Conservation (phyloP, 2,113 vertebrate genomes). For the Aspidoscelis tigris region DNA sequence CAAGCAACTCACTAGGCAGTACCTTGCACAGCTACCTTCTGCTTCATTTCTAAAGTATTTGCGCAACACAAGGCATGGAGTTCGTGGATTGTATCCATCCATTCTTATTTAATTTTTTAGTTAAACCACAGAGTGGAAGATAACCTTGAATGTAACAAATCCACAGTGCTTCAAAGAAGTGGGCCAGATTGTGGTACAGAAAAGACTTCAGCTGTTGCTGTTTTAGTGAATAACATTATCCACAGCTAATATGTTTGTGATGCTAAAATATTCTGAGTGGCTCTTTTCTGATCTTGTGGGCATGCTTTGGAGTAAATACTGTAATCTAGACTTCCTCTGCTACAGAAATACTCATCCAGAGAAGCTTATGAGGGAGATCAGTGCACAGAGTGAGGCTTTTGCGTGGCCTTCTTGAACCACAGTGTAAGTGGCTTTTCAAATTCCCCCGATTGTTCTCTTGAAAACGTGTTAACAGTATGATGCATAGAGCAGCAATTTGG, state of each 20-base stretch:
- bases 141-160: not conserved
- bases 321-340: not conserved
- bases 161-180: not conserved
- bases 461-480: not conserved
- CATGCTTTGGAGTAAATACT: not conserved
- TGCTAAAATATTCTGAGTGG: not conserved
- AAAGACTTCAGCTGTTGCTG: rapidly evolving
- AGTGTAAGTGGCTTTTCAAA: not conserved
- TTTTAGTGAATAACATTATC: not conserved
- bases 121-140: not conserved
- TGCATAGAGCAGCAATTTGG: not conserved
- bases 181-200: not conserved
- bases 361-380: not conserved
- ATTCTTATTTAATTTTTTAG: not conserved
- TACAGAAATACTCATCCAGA: not conserved
- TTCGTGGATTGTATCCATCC: not conserved
- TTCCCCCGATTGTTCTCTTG: not conserved
- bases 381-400: not conserved
- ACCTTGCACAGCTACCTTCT: not conserved
- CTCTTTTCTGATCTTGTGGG: not conserved
- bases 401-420: not conserved
- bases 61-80: not conserved
- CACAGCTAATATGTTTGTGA: not conserved
- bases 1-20: not conserved
- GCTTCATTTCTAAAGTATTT: not conserved